These are phyloP conservation scores for Anthoscopus minutus DNA, from an alignment of 2,113 vertebrate species.

Conservation along the genomic window DNA sequence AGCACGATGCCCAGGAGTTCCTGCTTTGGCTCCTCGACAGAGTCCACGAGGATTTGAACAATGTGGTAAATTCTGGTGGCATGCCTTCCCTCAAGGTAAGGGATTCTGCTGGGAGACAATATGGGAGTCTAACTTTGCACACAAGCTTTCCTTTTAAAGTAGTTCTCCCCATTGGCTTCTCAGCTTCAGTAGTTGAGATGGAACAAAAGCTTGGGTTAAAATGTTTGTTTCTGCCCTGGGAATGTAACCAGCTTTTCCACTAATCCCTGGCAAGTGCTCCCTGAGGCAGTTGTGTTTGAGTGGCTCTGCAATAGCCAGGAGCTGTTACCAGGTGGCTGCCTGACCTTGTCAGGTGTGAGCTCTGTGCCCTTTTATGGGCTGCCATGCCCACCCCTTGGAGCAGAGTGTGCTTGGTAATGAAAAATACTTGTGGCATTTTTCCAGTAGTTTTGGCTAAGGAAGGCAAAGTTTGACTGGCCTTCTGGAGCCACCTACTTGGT, in stretches of 20 bases:
- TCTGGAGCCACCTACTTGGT: not conserved
- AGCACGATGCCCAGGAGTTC: constrained; percentile 98
- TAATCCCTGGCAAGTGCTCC: not conserved
- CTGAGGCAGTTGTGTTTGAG: not conserved
- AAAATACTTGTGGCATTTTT: not conserved
- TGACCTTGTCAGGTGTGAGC: no score
- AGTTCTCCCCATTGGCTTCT: not conserved
- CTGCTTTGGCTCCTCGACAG: constrained; percentile 95
- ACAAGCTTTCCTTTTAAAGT: not conserved
- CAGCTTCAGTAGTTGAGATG: not conserved
- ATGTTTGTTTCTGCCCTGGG: not conserved
- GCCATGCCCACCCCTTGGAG: not conserved
- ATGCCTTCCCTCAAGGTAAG: constrained; percentile 82
- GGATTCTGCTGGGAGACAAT: fast-evolving
- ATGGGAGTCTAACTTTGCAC: not conserved
- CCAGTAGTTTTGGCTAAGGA: not conserved
- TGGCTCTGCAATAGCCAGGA: not conserved
- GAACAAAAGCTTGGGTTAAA: not conserved
- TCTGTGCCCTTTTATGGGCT: no score
- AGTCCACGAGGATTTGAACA: constrained; percentile 94
- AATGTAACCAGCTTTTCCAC: not conserved
- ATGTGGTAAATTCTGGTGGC: constrained; percentile 72
- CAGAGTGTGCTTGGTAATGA: not conserved
- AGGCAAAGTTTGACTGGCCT: fast-evolving
- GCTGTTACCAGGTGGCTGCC: not conserved